phyloP scores from a whole-genome alignment of 2,113 vertebrate genomes.

The Corydoras maculifer region DNA sequence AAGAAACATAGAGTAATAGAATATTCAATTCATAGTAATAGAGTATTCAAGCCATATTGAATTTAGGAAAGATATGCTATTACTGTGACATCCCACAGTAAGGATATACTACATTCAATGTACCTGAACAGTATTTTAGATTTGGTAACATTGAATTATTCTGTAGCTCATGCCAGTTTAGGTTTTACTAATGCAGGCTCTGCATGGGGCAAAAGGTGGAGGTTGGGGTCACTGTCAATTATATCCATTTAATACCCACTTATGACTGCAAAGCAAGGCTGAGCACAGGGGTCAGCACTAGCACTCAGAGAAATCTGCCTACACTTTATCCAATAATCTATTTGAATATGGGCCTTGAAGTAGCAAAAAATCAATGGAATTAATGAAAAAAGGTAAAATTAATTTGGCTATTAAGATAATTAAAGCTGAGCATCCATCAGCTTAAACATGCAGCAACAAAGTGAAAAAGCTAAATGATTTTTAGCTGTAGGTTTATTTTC shows the following conservation, averaged over 20 bases:
- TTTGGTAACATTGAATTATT: slow-evolving; percentile 46
- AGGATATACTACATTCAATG: no score
- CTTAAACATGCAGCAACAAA: slow-evolving; percentile 51
- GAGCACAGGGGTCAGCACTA: slow-evolving; percentile 59
- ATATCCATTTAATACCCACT: slow-evolving; percentile 70
- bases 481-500: background rate
- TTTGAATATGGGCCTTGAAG: slow-evolving; percentile 69
- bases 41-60: no score
- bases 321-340: slow-evolving; percentile 76
- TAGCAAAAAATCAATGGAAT: slow-evolving; percentile 73
- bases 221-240: slow-evolving; percentile 75
- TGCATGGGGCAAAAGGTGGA: slow-evolving; percentile 58
- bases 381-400: slow-evolving; percentile 66
- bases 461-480: slow-evolving; percentile 5
- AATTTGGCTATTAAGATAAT: slow-evolving; percentile 73
- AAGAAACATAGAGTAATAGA: no score
- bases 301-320: slow-evolving; percentile 58
- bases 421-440: slow-evolving; percentile 58
- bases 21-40: no score
- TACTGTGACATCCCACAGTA: no score
- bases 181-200: slow-evolving; percentile 54
- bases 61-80: no score
- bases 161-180: slow-evolving; percentile 62
- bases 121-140: no score
- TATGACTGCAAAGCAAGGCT: slow-evolving; percentile 58